These are phyloP conservation scores for Troides aeacus DNA, from an alignment of 2,888 invertebrate species.

Conservation along the genomic window DNA sequence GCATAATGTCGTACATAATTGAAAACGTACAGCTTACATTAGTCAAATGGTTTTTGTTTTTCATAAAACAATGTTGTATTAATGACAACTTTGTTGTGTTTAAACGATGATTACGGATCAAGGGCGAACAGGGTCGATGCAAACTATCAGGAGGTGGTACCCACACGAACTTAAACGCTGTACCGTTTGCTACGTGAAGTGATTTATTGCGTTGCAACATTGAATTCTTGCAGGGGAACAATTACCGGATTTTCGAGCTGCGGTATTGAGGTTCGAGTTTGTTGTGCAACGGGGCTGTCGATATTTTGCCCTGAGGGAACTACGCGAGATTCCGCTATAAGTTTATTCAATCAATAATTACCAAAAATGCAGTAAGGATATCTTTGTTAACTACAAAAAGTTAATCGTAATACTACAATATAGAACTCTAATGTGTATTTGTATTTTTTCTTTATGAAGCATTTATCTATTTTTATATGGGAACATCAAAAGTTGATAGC, in stretches of 20 bases:
- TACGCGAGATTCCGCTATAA: constrained; percentile 15
- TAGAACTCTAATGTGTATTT: too few species aligned
- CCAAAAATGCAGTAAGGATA: constrained; percentile 7
- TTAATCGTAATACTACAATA: too few species aligned
- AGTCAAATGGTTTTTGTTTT: constrained; percentile 2
- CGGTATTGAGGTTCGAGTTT: constrained; percentile 25
- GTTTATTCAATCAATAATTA: constrained; percentile 25
- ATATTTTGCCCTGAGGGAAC: constrained; percentile 29
- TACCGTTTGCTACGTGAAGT: constrained; percentile 18
- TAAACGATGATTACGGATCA: constrained; percentile 21
- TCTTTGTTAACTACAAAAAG: constrained; percentile 9
- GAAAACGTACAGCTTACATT: background rate
- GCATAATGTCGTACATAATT: constrained; percentile 8
- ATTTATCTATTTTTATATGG: too few species aligned
- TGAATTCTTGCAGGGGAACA: constrained; percentile 25
- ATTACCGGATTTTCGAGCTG: constrained; percentile 27
- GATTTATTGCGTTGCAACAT: constrained; percentile 28
- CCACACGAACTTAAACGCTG: constrained; percentile 23
- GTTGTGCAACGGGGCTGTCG: constrained; percentile 13
- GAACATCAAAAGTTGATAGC: too few species aligned
- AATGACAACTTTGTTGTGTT: constrained; percentile 8
- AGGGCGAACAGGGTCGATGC: constrained; percentile 20
- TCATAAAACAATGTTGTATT: constrained; percentile 18
- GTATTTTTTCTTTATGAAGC: too few species aligned
- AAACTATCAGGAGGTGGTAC: constrained; percentile 22